Percentiles rank a stretch among this genome's conserved stretches.
phyloP scores from a whole-genome alignment of 2,888 invertebrate species.

The Acleris sparsana region DNA sequence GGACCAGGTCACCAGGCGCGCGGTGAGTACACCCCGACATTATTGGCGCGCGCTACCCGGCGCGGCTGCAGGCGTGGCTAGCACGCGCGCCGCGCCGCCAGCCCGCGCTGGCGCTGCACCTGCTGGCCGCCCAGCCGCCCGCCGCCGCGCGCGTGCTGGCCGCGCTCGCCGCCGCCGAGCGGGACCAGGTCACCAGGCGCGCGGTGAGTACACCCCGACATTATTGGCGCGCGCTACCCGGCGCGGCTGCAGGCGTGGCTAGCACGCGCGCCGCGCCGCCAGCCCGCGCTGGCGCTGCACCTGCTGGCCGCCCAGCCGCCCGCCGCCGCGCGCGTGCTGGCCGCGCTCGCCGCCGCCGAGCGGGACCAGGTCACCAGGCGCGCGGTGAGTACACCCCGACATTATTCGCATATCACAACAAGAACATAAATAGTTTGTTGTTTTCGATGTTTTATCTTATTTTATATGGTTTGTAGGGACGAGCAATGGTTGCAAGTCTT shows the following conservation, averaged over 20 bases:
- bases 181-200: slow-evolving; percentile 86
- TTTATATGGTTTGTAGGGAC: too few relatives aligned
- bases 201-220: slow-evolving; percentile 75
- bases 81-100: slow-evolving; percentile 33
- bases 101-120: slow-evolving; percentile 47
- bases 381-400: slow-evolving; percentile 74
- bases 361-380: slow-evolving; percentile 86
- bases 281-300: slow-evolving; percentile 46
- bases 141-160: slow-evolving; percentile 35
- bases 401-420: too few relatives aligned
- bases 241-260: slow-evolving; percentile 39
- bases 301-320: slow-evolving; percentile 42
- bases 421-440: too few relatives aligned
- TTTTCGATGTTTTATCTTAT: too few relatives aligned
- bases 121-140: slow-evolving; percentile 41
- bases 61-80: slow-evolving; percentile 39
- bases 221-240: slow-evolving; percentile 38
- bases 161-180: slow-evolving; percentile 85
- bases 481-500: too few relatives aligned
- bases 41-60: slow-evolving; percentile 37
- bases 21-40: slow-evolving; percentile 68
- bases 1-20: slow-evolving; percentile 87
- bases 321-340: slow-evolving; percentile 35
- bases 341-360: slow-evolving; percentile 85
- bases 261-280: slow-evolving; percentile 34